Base-by-base conservation (phyloP, 2,113 vertebrate species). In the Caranx ignobilis region DNA sequence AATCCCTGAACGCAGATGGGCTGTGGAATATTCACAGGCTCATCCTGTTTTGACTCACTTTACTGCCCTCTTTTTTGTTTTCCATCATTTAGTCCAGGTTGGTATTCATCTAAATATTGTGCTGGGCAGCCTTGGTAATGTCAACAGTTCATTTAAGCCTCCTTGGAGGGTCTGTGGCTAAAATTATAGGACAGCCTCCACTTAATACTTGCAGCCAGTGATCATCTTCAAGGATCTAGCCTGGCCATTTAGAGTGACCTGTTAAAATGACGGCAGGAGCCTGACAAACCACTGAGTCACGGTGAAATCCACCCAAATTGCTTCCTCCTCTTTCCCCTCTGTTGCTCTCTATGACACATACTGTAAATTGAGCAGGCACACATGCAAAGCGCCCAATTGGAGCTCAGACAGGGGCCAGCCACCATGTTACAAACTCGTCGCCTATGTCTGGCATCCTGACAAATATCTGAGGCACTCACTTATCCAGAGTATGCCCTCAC, bases 381-480 rank as follows among this genome's bases (percentile, higher is more conserved):
- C 64, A 88, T 68, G 82, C 47, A 79, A 81, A 78, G 50, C 68
- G 62, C 68, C 73, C 55, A 41, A 64, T 37, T 55, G 79, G 76
- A 60, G 88, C 88, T 82, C 88, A 91, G 85, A 83, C 82, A 76
- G 84, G 78, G 75, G 72, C 80, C 79, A 81, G 66, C 84, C 88
- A 89, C 86, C 74, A 26, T 72, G 78, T 77, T 85, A 81, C 75
- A 93, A 89, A 91, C 88, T 74, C 65, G 86, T 54, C 65, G 67
- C 63, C 84, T 92, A 93, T 94, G 93, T 78, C 89, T 93, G 90
- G 92, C 87, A 94, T 93, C 85, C 88, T 83, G 90, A 92, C 86
- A 95, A 92, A 92, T 82, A 95, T 94, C 79, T 84, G 56, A 90
- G 82, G 93, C 93, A 91, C 85, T 84, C 82, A 84, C 89, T 93